Conservation (phyloP, 2,113 vertebrate genomes). For the human (Homo sapiens) region GRCh38 chr4:87215001-87215500, state of each 20-base stretch:
- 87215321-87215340: neutral
- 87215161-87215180: neutral
- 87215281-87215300: neutral
- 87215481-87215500: neutral
- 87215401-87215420: neutral
- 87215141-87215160: neutral
- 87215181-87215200: neutral
- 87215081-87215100: too few relatives aligned
- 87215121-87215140: slow-evolving; percentile 11
- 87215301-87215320: neutral
- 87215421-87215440: neutral
- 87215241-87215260: neutral
- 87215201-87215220: neutral
- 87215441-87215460: neutral
- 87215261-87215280: slow-evolving; percentile 14
- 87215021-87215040: too few relatives aligned
- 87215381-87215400: neutral
- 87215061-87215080: too few relatives aligned
- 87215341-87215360: neutral
- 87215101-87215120: neutral
- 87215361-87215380: neutral
- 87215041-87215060: too few relatives aligned
- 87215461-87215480: slow-evolving; percentile 20
- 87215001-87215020: too few relatives aligned
- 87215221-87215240: slow-evolving; percentile 7